Evolutionary conservation across 1,140 invertebrate species (phyloP), one percentile per base, ranked within the genome.

Genomic region (Sinonovacula constricta): DNA sequence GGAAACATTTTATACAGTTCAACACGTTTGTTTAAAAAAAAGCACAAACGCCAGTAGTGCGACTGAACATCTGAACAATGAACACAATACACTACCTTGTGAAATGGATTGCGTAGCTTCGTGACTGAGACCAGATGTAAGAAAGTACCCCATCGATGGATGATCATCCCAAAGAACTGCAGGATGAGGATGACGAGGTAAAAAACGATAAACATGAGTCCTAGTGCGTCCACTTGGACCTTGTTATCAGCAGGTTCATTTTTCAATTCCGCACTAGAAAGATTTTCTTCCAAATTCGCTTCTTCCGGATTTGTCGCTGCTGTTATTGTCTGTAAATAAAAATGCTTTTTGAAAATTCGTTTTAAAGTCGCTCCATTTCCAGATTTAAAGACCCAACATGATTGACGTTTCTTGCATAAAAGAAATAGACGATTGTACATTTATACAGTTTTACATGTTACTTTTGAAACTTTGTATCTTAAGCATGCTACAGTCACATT

Each of bases 71-170:
- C 5, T 18, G 18, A 34, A 22, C 22, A n/a, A 26, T 28, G 2
- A 24, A 53, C 30, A 15, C 28, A 33, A 22, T 26, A 39, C 30
- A 59, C 56, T 53, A 60, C 69, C 30, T 54, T 53, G 12, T 12
- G 34, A 49, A 62, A 83, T 4, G 82, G 83, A 39, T 69, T 79
- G 10, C 74, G 72, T 7, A 88, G 80, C 53, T 98, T 96, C 7
- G 98, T 99, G 1, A 97, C 98, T 12, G 98, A 96, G 85, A 99
- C 93, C 83, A 99, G 98, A 90, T 99, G 98, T 0, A 97, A 96
- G 39, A 99, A 92, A 3, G 98, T 99, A 86, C 97, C 98, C 90
- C 99, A 99, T 30, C 92, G 77, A 78, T 92, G 92, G 12, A 91
- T 83, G 18, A 92, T 68, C 92, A 92, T 93, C 7, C 90, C 91